Evolutionary conservation across 2,113 vertebrate species (phyloP).

Genomic region (Calcarius ornatus): DNA sequence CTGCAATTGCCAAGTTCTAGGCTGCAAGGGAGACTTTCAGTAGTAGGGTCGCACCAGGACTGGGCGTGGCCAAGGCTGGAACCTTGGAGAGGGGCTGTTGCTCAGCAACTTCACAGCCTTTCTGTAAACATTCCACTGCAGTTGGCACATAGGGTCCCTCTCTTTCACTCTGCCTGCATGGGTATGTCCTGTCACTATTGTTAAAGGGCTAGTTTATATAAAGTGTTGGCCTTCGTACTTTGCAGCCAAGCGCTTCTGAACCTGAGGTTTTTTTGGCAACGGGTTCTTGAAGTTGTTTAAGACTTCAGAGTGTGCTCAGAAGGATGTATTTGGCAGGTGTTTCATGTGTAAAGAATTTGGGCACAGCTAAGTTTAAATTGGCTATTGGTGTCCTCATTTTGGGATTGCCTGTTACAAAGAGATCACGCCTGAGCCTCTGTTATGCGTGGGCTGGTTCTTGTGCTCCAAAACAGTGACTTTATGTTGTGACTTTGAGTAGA

Average conservation of each 20-base stretch:
- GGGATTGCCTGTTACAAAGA: neutral
- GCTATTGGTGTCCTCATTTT: neutral
- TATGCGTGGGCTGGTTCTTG: neutral
- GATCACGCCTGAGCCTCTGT: neutral
- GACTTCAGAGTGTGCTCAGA: neutral
- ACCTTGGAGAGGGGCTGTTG: neutral
- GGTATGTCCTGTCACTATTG: neutral
- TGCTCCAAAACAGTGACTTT: neutral
- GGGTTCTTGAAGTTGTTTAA: neutral
- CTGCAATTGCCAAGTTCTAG: too few relatives aligned
- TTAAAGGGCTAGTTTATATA: neutral
- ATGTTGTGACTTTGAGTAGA: neutral
- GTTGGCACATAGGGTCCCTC: neutral
- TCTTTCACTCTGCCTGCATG: neutral
- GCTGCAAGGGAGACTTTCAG: neutral
- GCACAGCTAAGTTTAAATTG: neutral
- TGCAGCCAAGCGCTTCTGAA: neutral
- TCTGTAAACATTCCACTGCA: neutral
- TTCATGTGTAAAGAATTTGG: neutral
- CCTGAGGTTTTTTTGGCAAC: neutral
- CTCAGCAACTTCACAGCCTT: neutral
- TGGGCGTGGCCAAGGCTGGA: neutral
- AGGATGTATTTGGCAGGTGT: neutral
- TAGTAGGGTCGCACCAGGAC: rapidly evolving
- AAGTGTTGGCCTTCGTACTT: neutral